A percentile compares a stretch with the other conserved stretches of the same genome.
Conservation (phyloP, 2,113 vertebrate genomes). For the Aegotheles bennettii region DNA sequence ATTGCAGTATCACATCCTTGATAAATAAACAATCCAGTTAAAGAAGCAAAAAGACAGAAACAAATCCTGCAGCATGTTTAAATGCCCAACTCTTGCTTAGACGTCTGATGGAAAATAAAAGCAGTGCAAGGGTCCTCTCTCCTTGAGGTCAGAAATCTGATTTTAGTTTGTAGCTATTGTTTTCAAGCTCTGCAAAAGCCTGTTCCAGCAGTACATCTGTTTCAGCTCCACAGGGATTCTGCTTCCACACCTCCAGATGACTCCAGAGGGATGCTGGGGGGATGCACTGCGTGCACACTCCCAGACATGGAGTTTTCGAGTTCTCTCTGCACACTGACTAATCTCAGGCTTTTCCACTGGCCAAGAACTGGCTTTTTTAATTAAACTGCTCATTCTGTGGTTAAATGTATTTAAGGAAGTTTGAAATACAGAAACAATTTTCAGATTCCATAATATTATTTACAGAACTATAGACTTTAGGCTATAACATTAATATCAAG, state of each 20-base stretch:
- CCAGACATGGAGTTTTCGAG: background rate
- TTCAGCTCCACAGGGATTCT: background rate
- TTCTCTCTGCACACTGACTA: background rate
- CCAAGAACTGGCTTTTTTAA: background rate
- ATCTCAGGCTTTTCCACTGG: background rate
- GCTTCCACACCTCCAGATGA: background rate
- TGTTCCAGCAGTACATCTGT: background rate
- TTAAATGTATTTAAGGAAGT: background rate
- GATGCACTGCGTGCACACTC: background rate
- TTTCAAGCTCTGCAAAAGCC: background rate
- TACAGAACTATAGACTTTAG: background rate
- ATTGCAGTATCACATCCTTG: background rate
- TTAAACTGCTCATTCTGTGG: background rate
- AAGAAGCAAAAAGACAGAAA: background rate
- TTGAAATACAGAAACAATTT: background rate
- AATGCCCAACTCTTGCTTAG: background rate
- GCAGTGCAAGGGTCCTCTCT: background rate
- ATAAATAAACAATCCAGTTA: background rate
- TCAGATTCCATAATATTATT: background rate
- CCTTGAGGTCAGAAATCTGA: background rate
- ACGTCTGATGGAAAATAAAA: background rate
- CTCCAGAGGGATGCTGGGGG: background rate
- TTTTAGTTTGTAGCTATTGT: background rate
- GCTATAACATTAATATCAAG: background rate
- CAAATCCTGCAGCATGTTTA: background rate